Evolutionary conservation across 1,140 invertebrate species (phyloP).

Genomic region (Thaumatotibia leucotreta): DNA sequence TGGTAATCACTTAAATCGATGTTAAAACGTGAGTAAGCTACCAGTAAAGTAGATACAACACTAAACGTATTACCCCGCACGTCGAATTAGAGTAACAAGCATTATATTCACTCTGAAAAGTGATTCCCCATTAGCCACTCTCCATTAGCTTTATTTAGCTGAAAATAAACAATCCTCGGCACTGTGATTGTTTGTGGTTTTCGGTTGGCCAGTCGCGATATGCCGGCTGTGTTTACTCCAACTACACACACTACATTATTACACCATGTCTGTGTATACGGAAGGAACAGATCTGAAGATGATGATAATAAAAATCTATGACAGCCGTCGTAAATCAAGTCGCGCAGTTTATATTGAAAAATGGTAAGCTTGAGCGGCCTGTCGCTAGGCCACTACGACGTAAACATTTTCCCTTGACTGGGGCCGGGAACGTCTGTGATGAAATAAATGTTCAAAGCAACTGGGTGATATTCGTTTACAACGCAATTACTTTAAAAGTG

Average conservation of each 20-base stretch:
- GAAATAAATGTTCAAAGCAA: background rate
- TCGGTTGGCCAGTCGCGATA: background rate
- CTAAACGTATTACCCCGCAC: too few species aligned
- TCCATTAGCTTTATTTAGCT: background rate
- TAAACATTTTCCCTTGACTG: background rate
- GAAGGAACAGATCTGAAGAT: background rate
- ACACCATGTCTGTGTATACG: background rate
- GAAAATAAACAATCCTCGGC: background rate
- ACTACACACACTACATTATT: background rate
- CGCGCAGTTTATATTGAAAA: conserved; percentile 8
- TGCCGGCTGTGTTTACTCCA: background rate
- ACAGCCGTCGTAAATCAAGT: background rate
- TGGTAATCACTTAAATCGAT: too few species aligned
- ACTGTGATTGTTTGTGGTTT: background rate
- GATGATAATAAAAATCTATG: conserved; percentile 14
- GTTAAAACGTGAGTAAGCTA: too few species aligned
- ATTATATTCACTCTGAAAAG: background rate
- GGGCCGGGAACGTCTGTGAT: background rate
- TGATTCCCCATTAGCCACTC: background rate
- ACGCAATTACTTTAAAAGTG: background rate
- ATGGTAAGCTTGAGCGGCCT: background rate
- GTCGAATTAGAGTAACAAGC: background rate
- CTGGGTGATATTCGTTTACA: background rate
- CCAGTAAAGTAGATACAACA: too few species aligned
- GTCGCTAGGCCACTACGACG: background rate